Evolutionary conservation across 2,888 invertebrate genomes (phyloP).

Genomic region (Nomada hirtipes): DNA sequence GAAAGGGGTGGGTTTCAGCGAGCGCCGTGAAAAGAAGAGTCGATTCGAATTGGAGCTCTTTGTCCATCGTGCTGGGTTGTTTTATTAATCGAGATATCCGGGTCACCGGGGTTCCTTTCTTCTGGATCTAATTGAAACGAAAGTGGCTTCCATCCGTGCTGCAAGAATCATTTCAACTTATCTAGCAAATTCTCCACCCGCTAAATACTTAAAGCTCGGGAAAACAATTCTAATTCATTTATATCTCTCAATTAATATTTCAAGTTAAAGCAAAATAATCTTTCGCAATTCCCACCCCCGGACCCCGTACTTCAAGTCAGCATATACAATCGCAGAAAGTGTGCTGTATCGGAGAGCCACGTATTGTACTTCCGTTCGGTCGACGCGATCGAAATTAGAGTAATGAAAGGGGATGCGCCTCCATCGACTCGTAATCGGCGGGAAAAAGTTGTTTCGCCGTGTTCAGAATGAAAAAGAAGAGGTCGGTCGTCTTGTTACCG

Average conservation of each 20-base stretch:
- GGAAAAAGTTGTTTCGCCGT: slow-evolving; percentile 56
- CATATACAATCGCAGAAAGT: no score
- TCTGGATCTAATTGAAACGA: slow-evolving; percentile 11
- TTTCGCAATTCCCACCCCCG: no score
- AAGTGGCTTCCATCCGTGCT: not conserved
- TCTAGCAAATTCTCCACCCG: not conserved
- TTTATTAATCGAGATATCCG: slow-evolving; percentile 16
- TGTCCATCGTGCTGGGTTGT: slow-evolving; percentile 1
- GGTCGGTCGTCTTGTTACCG: slow-evolving; percentile 45
- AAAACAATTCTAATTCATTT: not conserved
- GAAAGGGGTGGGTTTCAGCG: not conserved
- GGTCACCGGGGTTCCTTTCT: not conserved
- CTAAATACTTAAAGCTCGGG: no score
- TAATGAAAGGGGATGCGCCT: slow-evolving; percentile 45
- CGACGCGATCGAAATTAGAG: slow-evolving; percentile 53
- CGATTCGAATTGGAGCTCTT: slow-evolving; percentile 5
- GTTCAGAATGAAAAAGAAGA: slow-evolving; percentile 39
- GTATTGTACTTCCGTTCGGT: not conserved
- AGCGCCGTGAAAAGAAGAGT: not conserved
- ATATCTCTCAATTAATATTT: no score
- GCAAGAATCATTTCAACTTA: not conserved
- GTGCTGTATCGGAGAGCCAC: no score
- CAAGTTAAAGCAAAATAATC: no score
- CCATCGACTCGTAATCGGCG: slow-evolving; percentile 48
- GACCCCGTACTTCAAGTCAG: not conserved